Conservation (phyloP, 2,113 vertebrate genomes). For the Dolichallabes microphthalmus region DNA sequence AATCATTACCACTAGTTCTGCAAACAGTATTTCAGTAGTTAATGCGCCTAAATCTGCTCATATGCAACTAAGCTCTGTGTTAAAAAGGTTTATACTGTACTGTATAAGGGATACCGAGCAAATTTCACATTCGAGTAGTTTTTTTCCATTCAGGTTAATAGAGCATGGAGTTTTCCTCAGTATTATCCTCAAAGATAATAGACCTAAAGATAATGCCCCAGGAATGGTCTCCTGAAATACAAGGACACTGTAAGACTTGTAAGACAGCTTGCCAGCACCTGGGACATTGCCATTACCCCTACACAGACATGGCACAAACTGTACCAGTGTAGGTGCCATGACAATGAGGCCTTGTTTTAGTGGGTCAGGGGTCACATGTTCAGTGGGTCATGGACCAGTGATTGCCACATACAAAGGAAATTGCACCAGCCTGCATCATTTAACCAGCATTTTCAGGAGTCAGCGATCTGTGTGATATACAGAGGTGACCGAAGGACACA, state of each 20-base stretch:
- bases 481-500: neutral
- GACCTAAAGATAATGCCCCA: no score
- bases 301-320: constrained; percentile 48
- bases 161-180: neutral
- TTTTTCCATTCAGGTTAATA: neutral
- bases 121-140: neutral
- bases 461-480: constrained; percentile 16
- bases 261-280: constrained; percentile 34
- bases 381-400: constrained; percentile 27
- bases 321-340: constrained; percentile 49
- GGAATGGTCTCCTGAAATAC: constrained; percentile 1
- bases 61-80: neutral
- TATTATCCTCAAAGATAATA: neutral
- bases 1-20: constrained; percentile 62
- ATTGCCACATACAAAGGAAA: constrained; percentile 15
- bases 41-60: neutral
- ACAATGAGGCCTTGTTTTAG: constrained; percentile 54
- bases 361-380: constrained; percentile 28
- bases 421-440: constrained; percentile 5
- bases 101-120: neutral
- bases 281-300: constrained; percentile 51
- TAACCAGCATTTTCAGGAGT: constrained; percentile 33
- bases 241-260: neutral
- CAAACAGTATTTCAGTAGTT: neutral
- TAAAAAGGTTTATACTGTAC: no score